Evolutionary conservation across 30 jellyfish, hydroid and myxozoan genomes (phyloP).

Genomic region (Clytia hemisphaerica): DNA sequence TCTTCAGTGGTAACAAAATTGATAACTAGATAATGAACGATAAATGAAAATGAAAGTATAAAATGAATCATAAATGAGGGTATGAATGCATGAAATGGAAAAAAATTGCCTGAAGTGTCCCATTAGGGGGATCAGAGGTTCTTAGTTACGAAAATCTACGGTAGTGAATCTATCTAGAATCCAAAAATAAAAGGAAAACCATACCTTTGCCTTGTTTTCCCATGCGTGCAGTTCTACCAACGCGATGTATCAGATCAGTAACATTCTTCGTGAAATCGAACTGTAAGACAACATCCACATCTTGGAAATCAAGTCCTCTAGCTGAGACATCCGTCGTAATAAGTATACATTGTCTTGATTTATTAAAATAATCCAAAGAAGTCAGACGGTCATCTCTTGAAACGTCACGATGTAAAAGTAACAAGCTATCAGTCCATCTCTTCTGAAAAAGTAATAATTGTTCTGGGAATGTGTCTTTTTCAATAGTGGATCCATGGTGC

Average conservation of each 20-base stretch:
- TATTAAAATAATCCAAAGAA: conserved; percentile 20
- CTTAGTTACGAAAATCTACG: too few species aligned
- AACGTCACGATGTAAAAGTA: conserved; percentile 43
- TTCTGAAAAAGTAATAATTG: conserved; percentile 9
- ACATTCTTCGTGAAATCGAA: conserved; percentile 66
- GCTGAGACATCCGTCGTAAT: conserved; percentile 66
- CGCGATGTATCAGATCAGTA: conserved; percentile 69
- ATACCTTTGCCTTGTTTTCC: conserved; percentile 81
- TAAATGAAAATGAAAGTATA: too few species aligned
- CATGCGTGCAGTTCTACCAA: conserved; percentile 87
- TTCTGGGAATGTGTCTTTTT: background rate
- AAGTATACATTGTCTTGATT: conserved; percentile 30
- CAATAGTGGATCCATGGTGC: background rate
- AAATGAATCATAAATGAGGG: too few species aligned
- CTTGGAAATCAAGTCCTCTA: conserved; percentile 78
- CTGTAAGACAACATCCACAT: conserved; percentile 62
- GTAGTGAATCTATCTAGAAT: background rate
- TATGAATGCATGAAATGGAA: too few species aligned
- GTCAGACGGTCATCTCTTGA: conserved; percentile 34
- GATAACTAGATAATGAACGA: conserved; percentile 29
- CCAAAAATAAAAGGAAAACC: background rate
- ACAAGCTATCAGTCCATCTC: conserved; percentile 32
- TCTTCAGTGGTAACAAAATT: conserved; percentile 44
- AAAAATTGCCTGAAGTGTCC: too few species aligned
- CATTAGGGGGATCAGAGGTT: too few species aligned